A percentile compares a stretch with the other conserved stretches of the same genome.
These are phyloP conservation scores for Thaumetopoea pityocampa DNA, from an alignment of 1,140 invertebrate species.

Conservation along the genomic window DNA sequence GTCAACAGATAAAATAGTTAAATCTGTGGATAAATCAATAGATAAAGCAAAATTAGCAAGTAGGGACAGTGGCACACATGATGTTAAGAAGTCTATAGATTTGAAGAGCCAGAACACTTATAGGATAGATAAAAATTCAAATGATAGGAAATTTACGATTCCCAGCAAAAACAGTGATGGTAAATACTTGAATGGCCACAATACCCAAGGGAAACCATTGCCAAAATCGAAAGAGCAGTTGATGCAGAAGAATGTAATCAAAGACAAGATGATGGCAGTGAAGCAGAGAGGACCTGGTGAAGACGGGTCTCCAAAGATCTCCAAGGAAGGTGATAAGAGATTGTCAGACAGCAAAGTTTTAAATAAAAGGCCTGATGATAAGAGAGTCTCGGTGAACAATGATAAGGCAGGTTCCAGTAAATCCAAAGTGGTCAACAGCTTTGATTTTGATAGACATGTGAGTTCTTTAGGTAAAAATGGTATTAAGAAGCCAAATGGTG, in stretches of 20 bases:
- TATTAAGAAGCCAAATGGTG: conserved; percentile 20
- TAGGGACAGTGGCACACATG: conserved; percentile 34
- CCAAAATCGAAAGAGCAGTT: conserved; percentile 46
- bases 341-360: conserved; percentile 35
- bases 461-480: conserved; percentile 40
- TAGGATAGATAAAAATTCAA: conserved; percentile 65
- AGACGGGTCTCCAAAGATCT: conserved; percentile 36
- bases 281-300: conserved; percentile 30
- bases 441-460: conserved; percentile 66
- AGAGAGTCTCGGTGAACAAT: conserved; percentile 25
- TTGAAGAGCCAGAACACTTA: conserved; percentile 66
- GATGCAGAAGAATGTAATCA: conserved; percentile 28
- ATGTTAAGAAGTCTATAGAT: conserved; percentile 58
- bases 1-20: conserved; percentile 37
- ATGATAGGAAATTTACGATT: conserved; percentile 39
- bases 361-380: conserved; percentile 45
- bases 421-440: conserved; percentile 39
- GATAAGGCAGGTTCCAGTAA: conserved; percentile 40
- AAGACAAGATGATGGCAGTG: conserved; percentile 31
- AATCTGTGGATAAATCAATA: conserved; percentile 32
- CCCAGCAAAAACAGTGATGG: conserved; percentile 30
- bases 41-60: conserved; percentile 44
- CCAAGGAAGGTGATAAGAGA: conserved; percentile 43
- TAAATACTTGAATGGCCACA: conserved; percentile 45
- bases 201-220: conserved; percentile 46